These are phyloP conservation scores for Zoanthus gigantus DNA, from an alignment of 92 coral and sea anemone genomes.

Conservation along the genomic window DNA sequence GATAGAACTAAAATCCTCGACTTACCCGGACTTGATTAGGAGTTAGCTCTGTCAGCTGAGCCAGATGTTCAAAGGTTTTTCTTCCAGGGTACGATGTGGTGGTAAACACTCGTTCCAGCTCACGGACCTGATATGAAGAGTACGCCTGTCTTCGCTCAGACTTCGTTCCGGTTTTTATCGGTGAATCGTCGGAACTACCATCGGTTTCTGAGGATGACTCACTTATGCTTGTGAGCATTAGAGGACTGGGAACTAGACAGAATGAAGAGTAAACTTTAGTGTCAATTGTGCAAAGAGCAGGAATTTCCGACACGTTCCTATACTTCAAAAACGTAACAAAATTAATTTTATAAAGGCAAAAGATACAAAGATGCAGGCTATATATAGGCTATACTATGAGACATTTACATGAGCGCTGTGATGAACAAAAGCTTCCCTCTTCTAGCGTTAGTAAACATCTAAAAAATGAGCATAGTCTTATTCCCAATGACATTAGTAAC, in stretches of 20 bases:
- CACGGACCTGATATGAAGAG: conserved; percentile 26
- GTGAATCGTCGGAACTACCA: conserved; percentile 19
- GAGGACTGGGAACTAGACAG: not conserved
- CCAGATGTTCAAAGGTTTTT: conserved; percentile 4
- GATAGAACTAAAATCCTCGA: not conserved
- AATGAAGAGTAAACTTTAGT: not conserved
- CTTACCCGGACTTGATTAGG: conserved; percentile 20
- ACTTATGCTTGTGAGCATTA: not conserved
- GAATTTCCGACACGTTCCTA: too few relatives aligned
- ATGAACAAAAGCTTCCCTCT: too few relatives aligned
- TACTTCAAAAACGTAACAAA: too few relatives aligned
- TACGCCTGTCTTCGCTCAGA: not conserved
- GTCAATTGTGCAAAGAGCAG: too few relatives aligned
- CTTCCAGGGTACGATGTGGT: conserved; percentile 30
- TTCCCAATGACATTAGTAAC: too few relatives aligned
- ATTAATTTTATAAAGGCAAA: too few relatives aligned
- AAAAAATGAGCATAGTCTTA: too few relatives aligned
- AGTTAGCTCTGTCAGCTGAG: conserved; percentile 6
- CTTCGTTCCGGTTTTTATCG: not conserved
- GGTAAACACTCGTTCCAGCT: conserved; percentile 32
- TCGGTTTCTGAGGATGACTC: conserved; percentile 7
- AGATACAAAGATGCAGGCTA: too few relatives aligned
- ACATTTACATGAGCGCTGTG: too few relatives aligned
- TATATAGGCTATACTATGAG: too few relatives aligned
- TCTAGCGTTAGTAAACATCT: too few relatives aligned